Evolutionary conservation across 2,888 invertebrate species (phyloP).

Genomic region (Macrosiphum euphorbiae): DNA sequence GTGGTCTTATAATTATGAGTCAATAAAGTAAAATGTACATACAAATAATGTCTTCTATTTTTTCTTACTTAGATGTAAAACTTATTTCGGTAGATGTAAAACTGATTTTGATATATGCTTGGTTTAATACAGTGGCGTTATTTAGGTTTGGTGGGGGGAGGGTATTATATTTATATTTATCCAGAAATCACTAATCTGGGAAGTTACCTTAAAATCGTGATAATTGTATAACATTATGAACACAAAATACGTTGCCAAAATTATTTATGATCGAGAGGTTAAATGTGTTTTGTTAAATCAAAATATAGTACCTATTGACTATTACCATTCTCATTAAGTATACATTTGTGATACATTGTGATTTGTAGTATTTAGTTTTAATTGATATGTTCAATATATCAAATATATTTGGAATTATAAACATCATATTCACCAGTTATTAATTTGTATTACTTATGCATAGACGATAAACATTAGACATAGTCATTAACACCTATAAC

Average conservation of each 20-base stretch:
- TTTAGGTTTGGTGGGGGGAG: background rate
- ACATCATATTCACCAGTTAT: too few relatives aligned
- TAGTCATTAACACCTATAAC: too few relatives aligned
- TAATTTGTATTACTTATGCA: too few relatives aligned
- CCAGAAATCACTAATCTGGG: background rate
- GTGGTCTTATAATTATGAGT: background rate
- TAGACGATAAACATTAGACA: too few relatives aligned
- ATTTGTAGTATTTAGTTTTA: too few relatives aligned
- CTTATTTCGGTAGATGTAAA: background rate
- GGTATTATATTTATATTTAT: background rate
- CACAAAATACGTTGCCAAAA: background rate
- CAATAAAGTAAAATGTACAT: background rate
- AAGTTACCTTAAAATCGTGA: background rate
- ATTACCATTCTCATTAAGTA: too few relatives aligned
- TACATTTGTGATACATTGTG: too few relatives aligned
- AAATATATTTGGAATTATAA: too few relatives aligned
- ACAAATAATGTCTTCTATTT: background rate
- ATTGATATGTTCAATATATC: too few relatives aligned
- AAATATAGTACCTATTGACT: too few relatives aligned
- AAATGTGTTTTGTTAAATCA: background rate
- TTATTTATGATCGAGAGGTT: background rate
- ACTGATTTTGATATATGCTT: background rate
- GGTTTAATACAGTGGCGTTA: background rate
- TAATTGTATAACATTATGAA: background rate
- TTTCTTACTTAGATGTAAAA: background rate